phyloP scores from a whole-genome alignment of 37 sponge, comb jelly and placozoan genomes.

The Cliona cf. orientalis region DNA sequence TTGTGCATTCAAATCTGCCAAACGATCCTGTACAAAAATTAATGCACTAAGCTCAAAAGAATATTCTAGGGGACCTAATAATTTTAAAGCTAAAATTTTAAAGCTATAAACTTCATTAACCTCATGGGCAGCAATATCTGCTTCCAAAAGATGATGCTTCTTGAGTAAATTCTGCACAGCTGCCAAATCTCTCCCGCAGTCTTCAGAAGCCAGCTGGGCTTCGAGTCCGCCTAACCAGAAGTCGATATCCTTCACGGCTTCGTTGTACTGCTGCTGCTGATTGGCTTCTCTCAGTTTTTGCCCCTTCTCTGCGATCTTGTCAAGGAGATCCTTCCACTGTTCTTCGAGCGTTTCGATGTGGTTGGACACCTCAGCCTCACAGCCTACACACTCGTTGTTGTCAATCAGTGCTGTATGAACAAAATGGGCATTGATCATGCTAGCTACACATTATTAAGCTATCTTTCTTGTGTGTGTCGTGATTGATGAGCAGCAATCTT shows the following conservation, averaged over 20 bases:
- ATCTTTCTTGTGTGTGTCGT: not conserved
- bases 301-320: conserved; percentile 68
- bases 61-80: not conserved
- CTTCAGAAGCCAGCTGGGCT: conserved; percentile 77
- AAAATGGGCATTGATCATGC: not conserved
- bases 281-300: conserved; percentile 90
- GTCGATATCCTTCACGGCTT: conserved; percentile 80
- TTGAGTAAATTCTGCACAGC: conserved; percentile 87
- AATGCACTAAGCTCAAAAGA: no score
- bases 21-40: conserved; percentile 56
- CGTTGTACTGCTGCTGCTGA: conserved; percentile 89
- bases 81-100: not conserved
- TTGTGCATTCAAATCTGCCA: conserved; percentile 77
- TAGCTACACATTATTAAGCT: not conserved
- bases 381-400: conserved; percentile 78
- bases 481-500: not conserved
- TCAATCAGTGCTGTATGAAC: conserved; percentile 66
- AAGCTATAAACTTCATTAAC: conserved; percentile 17
- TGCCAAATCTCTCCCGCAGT: conserved; percentile 81
- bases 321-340: conserved; percentile 77
- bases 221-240: conserved; percentile 89
- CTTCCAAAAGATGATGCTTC: conserved; percentile 84
- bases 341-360: conserved; percentile 59
- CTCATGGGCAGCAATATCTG: conserved; percentile 85
- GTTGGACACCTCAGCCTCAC: conserved; percentile 61